Base-by-base conservation (phyloP, 2,797 vertebrate genomes). In the Clamator glandarius region DNA sequence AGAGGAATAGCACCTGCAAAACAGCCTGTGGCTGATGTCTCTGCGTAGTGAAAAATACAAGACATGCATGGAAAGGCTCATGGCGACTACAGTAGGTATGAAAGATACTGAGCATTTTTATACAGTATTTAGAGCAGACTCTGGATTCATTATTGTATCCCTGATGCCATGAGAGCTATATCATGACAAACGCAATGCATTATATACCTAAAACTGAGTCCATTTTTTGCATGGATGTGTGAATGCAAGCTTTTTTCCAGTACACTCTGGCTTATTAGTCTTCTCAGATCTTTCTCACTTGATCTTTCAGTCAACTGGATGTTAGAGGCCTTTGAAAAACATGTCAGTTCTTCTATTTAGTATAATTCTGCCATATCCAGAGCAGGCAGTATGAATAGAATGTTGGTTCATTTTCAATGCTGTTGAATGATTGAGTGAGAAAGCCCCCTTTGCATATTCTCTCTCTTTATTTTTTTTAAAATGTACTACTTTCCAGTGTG, bases 401-500 rank as follows among this genome's bases (percentile, higher is more conserved):
- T 33, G 68, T 78, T 94, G 87, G 66, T 95, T 95, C 51, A 19
- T 64, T 92, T 97, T 93, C 95, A 96, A 8, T 36, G 61, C 67
- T 78, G 68, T 63, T 95, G 87, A 96, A 77, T 73, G 92, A 95
- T 76, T 91, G 94, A 93, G 72, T 92, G 90, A 76, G 78, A 93
- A 94, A 87, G 84, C n/a, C 19, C 72, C 41, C 54, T 95, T 84
- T 75, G 77, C 84, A 66, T 80, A 82, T 89, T 94, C 95, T 89
- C 54, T 52, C 41, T 44, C 31, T 48, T 29, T 7, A 9, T 6
- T 36, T 75, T 93, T 82, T 42, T 84, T 67, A 36, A 9, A 63
- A 88, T 18, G 57, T n/a, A 69, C 73, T 70, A 12, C 55, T 93
- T 93, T 76, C 73, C 90, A 95, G 87, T 91, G 84, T 95, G 83